Base-by-base conservation (phyloP, 2,797 vertebrate genomes). In the Falco cherrug region DNA sequence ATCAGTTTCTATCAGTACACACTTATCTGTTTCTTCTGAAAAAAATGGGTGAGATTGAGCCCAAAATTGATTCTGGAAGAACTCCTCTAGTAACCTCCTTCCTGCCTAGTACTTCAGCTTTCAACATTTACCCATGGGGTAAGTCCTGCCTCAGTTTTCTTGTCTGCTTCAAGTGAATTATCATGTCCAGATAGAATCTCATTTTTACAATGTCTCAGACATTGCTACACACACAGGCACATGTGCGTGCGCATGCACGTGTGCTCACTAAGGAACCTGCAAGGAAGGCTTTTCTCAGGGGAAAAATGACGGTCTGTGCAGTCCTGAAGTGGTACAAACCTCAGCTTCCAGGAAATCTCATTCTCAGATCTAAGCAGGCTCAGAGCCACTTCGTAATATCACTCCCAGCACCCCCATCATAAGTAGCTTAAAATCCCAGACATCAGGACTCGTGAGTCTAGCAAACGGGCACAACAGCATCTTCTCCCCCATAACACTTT, bases 161-260 rank as follows among this genome's bases (percentile, higher is more conserved):
- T 53, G 29, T 5, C 33, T 82, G 74, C 67, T 71, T 25, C 24
- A 41, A 61, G 63, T 19, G 47, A 63, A 76, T 67, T 29, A 10
- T 21, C 89, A 26, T 4, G 6, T 22, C 67, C 67, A 25, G 11
- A 51, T 10, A 29, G 22, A 87, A 87, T 13, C 82, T 60, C 24
- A 3, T 33, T 85, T 68, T 56, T 7, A 65, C 0, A 0, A 88
- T 63, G 7, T 69, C 67, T 56, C 50, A 3, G 91, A 16, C 57
- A 63, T 26, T 41, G 75, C 64, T 33, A 45, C 64, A 59, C 29
- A 28, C 8, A 4, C 68, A 67, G 4, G 3, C 50, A 28, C 43
- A 24, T 11, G 20, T 43, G 59, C 0, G 53, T 0, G 2, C 3
- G 0, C 31, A 15, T 2, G 15, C 50, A 47, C 5, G 1, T 43